phyloP scores from a whole-genome alignment of 2,113 vertebrate genomes.

The Psammodynastes pulverulentus region DNA sequence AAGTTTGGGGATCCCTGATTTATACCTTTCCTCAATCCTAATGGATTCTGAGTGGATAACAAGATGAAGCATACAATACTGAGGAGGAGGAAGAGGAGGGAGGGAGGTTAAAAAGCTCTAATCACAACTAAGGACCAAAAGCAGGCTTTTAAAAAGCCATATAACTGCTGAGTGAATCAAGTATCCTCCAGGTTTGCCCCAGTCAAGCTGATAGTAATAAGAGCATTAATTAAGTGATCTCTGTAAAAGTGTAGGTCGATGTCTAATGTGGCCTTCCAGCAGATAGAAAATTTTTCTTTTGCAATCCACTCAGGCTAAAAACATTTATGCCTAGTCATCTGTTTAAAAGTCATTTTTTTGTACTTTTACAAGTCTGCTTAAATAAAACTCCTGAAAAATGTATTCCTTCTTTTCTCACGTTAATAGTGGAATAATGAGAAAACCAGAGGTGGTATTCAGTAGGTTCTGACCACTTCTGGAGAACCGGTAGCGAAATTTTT shows the following conservation, averaged over 20 bases:
- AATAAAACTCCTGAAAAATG: neutral
- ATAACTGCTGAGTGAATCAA: neutral
- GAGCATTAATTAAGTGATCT: neutral
- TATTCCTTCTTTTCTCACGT: neutral
- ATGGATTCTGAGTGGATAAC: neutral
- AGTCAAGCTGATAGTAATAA: neutral
- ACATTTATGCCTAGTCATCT: neutral
- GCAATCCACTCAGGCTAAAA: neutral
- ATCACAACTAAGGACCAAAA: neutral
- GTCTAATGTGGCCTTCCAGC: neutral
- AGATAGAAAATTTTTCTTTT: neutral
- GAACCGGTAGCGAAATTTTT: too few species aligned
- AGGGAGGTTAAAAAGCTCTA: neutral
- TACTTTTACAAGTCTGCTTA: neutral
- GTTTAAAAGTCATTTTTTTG: neutral
- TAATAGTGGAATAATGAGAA: slow-evolving; percentile 18
- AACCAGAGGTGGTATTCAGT: too few species aligned
- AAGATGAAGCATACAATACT: neutral
- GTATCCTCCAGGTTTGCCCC: neutral
- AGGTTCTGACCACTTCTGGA: too few species aligned
- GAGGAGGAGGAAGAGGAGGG: too few species aligned
- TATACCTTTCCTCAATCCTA: too few species aligned
- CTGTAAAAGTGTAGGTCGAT: neutral
- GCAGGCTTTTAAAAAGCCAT: neutral
- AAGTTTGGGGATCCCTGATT: too few species aligned